Conservation (phyloP, 2,797 vertebrate species). For the Bradypus variegatus region DNA sequence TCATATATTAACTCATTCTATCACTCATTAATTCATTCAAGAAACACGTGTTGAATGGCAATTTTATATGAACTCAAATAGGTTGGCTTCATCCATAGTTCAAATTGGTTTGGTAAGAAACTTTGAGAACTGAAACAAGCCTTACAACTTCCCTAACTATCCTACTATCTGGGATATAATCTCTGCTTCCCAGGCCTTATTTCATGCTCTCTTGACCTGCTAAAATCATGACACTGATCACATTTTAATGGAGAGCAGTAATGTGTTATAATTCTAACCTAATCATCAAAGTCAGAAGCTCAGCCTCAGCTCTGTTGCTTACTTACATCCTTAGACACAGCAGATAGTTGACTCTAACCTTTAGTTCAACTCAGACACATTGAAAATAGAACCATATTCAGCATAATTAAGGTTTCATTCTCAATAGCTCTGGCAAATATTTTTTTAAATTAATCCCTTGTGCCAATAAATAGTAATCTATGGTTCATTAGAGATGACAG, state of each 20-base stretch:
- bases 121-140: not conserved
- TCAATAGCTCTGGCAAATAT: conserved; percentile 24
- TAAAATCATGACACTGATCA: not conserved
- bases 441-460: conserved; percentile 42
- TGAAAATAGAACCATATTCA: not conserved
- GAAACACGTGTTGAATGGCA: not conserved
- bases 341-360: not conserved
- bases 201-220: not conserved
- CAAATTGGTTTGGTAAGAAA: not conserved
- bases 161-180: not conserved
- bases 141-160: not conserved
- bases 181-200: not conserved
- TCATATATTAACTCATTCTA: not conserved
- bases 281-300: not conserved
- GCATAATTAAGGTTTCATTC: not conserved
- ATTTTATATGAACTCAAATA: not conserved
- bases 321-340: not conserved
- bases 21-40: not conserved
- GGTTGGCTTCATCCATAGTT: not conserved
- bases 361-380: not conserved
- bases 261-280: too few species aligned
- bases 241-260: not conserved
- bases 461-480: conserved; percentile 48
- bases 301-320: not conserved
- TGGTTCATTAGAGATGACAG: conserved; percentile 62